phyloP scores from a whole-genome alignment of 2,113 vertebrate genomes.

The Hemiscyllium ocellatum region DNA sequence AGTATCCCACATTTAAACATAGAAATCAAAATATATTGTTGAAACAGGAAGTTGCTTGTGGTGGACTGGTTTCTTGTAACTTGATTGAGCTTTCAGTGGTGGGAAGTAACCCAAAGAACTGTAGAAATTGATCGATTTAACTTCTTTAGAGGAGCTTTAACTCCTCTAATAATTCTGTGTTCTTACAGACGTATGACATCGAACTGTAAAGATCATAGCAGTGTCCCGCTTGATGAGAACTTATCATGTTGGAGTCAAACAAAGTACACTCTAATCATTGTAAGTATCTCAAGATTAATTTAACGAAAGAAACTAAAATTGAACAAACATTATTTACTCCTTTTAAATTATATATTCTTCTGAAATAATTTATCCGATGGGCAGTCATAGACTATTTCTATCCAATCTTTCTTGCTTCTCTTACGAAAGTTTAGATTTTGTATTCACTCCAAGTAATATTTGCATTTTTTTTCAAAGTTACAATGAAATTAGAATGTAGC shows the following conservation, averaged over 20 bases:
- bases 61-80: background rate
- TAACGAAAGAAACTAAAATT: background rate
- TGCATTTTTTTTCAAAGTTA: background rate
- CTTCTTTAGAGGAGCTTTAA: background rate
- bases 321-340: background rate
- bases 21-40: background rate
- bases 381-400: background rate
- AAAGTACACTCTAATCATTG: conserved; percentile 61
- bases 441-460: background rate
- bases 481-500: background rate
- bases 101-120: background rate
- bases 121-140: background rate
- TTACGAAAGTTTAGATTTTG: background rate
- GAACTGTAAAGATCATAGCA: background rate
- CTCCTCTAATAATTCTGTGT: background rate
- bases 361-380: no score
- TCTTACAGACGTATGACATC: background rate
- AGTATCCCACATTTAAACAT: background rate
- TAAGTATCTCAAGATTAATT: conserved; percentile 49
- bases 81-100: background rate
- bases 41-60: background rate
- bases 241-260: conserved; percentile 58
- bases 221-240: background rate
- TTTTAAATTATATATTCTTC: background rate
- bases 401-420: background rate